A percentile compares a stretch with the other conserved stretches of the same genome.
Conservation (phyloP, 92 coral and sea anemone species). For the Pocillopora grandis region DNA sequence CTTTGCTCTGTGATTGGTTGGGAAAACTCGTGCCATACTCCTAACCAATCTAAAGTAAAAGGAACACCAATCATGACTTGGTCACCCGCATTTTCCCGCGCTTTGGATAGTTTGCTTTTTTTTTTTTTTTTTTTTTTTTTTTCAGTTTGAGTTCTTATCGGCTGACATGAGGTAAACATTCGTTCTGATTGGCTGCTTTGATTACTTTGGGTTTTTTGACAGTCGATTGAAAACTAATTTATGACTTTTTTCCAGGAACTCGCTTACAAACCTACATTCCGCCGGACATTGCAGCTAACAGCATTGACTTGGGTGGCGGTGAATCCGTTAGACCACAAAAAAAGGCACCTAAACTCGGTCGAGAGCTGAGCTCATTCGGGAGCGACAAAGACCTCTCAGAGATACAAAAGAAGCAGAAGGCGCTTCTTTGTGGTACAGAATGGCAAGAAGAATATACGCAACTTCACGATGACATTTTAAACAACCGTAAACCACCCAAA, state of each 20-base stretch:
- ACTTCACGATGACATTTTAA: constrained; percentile 55
- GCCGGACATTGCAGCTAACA: neutral
- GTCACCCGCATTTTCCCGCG: too few species aligned
- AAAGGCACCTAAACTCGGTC: constrained; percentile 8
- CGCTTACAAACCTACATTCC: constrained; percentile 29
- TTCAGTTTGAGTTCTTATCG: too few species aligned
- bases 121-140: too few species aligned
- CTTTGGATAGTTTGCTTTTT: too few species aligned
- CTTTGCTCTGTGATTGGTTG: too few species aligned
- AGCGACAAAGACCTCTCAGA: constrained; percentile 21
- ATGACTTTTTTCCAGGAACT: constrained; percentile 13
- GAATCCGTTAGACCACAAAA: neutral
- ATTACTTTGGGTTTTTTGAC: too few species aligned
- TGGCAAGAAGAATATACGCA: constrained; percentile 59
- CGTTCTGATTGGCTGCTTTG: too few species aligned
- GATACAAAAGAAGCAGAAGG: constrained; percentile 23
- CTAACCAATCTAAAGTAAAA: too few species aligned
- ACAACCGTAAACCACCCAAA: constrained; percentile 40
- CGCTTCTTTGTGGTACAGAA: constrained; percentile 45
- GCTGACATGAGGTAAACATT: too few species aligned
- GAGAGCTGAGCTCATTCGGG: constrained; percentile 22
- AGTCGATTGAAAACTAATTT: neutral
- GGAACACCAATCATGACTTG: too few species aligned
- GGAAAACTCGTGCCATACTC: too few species aligned
- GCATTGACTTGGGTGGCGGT: neutral